Percentiles rank a stretch among this genome's conserved stretches.
phyloP scores from a whole-genome alignment of 2,888 invertebrate species.

The Poecilobothrus nobilitatus region DNA sequence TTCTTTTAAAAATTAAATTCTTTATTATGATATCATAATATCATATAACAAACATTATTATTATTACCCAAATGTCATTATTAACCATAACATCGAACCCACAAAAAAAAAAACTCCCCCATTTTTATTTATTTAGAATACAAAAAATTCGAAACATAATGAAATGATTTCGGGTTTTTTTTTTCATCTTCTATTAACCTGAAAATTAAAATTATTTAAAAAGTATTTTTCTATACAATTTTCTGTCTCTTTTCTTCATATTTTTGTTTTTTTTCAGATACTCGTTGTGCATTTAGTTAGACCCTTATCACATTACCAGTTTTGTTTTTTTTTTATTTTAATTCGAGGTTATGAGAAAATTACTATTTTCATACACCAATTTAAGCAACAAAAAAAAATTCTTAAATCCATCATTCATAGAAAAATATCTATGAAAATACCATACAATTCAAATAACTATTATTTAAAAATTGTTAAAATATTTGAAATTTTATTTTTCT shows the following conservation, averaged over 20 bases:
- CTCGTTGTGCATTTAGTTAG: neutral
- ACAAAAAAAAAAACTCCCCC: neutral
- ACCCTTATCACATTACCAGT: neutral
- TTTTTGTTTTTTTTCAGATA: too few relatives aligned
- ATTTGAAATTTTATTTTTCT: too few relatives aligned
- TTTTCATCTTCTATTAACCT: too few relatives aligned
- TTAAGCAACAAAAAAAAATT: neutral
- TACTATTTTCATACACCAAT: neutral
- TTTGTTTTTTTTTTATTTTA: neutral
- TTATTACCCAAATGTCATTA: neutral
- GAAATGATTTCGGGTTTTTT: too few relatives aligned
- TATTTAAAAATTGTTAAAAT: too few relatives aligned
- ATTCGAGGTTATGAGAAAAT: conserved; percentile 6
- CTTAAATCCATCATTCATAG: neutral
- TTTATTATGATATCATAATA: conserved; percentile 1
- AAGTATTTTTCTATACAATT: too few relatives aligned
- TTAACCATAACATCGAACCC: neutral
- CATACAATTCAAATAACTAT: neutral
- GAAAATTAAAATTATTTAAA: too few relatives aligned
- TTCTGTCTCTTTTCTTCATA: too few relatives aligned
- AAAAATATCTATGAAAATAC: neutral
- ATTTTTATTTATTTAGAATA: neutral
- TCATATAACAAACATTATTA: neutral
- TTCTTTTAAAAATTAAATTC: neutral
- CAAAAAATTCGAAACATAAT: too few relatives aligned